Percentiles rank a stretch among this genome's conserved stretches.
These are phyloP conservation scores for Phylloscopus whistleri DNA, from an alignment of 2,113 vertebrate species.

Conservation along the genomic window DNA sequence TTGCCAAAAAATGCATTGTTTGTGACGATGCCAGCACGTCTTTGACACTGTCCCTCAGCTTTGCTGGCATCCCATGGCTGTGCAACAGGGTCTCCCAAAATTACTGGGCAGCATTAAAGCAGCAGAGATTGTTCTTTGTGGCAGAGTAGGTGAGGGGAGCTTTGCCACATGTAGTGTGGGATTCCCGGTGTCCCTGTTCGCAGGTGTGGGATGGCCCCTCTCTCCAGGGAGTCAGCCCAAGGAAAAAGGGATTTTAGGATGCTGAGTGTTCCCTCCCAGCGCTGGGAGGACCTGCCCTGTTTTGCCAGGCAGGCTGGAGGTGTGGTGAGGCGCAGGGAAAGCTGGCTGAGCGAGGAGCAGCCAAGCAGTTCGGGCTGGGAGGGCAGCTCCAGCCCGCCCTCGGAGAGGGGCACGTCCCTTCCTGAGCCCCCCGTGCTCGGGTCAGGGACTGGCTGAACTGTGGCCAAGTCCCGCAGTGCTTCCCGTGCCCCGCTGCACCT, in stretches of 20 bases:
- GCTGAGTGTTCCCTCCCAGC: rapidly evolving
- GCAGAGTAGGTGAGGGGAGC: background rate
- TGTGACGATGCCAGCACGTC: rapidly evolving
- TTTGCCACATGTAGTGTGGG: rapidly evolving
- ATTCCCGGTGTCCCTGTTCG: background rate
- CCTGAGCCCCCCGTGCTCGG: rapidly evolving
- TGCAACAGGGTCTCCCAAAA: rapidly evolving
- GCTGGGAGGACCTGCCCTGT: background rate
- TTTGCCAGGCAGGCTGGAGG: background rate
- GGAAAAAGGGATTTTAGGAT: background rate
- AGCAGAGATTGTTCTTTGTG: background rate
- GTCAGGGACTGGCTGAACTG: background rate
- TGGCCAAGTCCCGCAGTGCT: rapidly evolving
- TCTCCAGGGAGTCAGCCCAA: background rate
- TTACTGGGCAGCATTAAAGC: background rate
- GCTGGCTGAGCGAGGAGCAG: background rate
- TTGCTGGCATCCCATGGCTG: background rate
- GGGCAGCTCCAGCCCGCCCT: rapidly evolving
- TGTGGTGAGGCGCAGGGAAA: background rate
- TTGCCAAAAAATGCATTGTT: rapidly evolving
- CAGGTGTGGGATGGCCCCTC: background rate
- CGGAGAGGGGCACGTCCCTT: background rate
- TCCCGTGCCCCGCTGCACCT: rapidly evolving
- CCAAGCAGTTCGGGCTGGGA: background rate
- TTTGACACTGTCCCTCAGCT: background rate